Conservation (phyloP, 1,140 invertebrate species). For the Helicorthomorpha holstii region DNA sequence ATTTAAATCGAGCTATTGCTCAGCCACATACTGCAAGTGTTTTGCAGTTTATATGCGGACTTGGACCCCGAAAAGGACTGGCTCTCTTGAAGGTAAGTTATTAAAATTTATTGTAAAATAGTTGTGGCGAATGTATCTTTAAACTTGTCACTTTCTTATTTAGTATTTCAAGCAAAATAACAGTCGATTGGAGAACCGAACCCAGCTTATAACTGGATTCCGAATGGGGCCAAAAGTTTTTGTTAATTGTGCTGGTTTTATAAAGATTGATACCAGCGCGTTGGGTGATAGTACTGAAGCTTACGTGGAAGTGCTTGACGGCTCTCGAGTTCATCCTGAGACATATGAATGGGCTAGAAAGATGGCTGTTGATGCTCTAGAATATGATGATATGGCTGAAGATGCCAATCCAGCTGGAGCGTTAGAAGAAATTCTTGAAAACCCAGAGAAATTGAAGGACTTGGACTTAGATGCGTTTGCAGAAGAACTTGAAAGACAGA, state of each 20-base stretch:
- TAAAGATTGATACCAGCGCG: constrained; percentile 93
- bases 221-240: constrained; percentile 98
- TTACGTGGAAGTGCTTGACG: constrained; percentile 92
- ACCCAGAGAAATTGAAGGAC: constrained; percentile 87
- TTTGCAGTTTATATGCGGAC: constrained; percentile 94
- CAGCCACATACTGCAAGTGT: constrained; percentile 71
- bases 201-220: constrained; percentile 83
- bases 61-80: constrained; percentile 86
- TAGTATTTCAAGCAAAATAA: constrained; percentile 78
- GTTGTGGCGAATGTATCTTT: background rate
- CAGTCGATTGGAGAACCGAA: constrained; percentile 81
- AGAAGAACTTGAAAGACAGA: constrained; percentile 86
- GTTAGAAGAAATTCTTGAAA: constrained; percentile 90
- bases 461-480: constrained; percentile 97
- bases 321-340: constrained; percentile 95
- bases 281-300: constrained; percentile 83
- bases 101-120: background rate
- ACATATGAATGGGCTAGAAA: constrained; percentile 99
- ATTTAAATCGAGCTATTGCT: constrained; percentile 82
- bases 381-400: constrained; percentile 73
- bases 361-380: constrained; percentile 98
- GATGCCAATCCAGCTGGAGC: constrained; percentile 84
- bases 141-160: constrained; percentile 3
- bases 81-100: constrained; percentile 51
- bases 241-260: constrained; percentile 97